Percentiles rank a stretch among this genome's conserved stretches.
Conservation (phyloP, 2,797 vertebrate species). For the Lagorchestes hirsutus region DNA sequence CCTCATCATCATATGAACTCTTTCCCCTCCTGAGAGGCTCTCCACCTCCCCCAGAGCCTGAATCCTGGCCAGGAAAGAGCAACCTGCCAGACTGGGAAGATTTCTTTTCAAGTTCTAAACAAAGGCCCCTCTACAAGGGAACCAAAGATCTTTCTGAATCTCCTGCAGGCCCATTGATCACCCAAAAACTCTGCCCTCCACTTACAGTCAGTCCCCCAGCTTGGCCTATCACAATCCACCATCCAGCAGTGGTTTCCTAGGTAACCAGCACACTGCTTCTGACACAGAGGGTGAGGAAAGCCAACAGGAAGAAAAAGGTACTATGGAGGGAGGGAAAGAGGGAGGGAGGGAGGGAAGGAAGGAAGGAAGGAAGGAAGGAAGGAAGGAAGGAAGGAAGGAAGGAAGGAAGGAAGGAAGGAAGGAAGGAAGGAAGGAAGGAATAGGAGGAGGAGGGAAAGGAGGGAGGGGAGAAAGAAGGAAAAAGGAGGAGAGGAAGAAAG, state of each 20-base stretch:
- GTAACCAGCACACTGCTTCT: conserved; percentile 80
- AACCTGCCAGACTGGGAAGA: not conserved
- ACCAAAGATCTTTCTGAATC: conserved; percentile 26
- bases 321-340: not conserved
- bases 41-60: not conserved
- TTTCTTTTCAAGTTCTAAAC: not conserved
- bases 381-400: not conserved
- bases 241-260: conserved; percentile 81
- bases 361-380: not conserved
- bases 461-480: not conserved
- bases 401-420: not conserved
- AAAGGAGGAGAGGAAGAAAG: not conserved
- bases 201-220: conserved; percentile 53
- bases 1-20: conserved; percentile 9
- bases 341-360: too few relatives aligned
- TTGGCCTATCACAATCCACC: conserved; percentile 68
- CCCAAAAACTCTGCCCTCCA: conserved; percentile 59
- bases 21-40: not conserved
- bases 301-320: not conserved
- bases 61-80: not conserved
- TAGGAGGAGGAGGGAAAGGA: not conserved
- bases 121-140: conserved; percentile 15
- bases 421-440: conserved; percentile 8
- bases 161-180: conserved; percentile 42
- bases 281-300: conserved; percentile 42